Evolutionary conservation across 2,113 vertebrate species (phyloP).

Genomic region (Poicephalus gulielmi): DNA sequence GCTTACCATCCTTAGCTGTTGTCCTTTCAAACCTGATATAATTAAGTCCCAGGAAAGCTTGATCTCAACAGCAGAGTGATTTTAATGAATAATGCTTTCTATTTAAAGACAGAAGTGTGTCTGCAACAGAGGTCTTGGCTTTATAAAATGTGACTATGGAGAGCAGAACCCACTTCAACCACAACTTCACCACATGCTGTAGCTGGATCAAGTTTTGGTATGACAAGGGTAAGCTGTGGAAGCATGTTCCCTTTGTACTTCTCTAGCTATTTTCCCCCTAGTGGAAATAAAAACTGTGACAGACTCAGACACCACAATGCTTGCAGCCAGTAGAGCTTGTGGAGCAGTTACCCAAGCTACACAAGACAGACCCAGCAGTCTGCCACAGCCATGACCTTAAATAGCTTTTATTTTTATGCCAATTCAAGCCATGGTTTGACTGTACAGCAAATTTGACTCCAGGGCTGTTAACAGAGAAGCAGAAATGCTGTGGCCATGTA

Average conservation of each 20-base stretch:
- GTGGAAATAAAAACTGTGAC: conserved; percentile 6
- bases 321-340: neutral
- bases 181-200: neutral
- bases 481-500: neutral
- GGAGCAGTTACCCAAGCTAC: conserved; percentile 27
- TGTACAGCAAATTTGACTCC: neutral
- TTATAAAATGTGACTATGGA: neutral
- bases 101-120: neutral
- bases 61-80: neutral
- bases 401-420: neutral
- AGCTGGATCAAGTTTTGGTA: neutral
- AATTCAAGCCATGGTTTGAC: neutral
- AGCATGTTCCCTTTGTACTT: neutral
- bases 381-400: conserved; percentile 39
- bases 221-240: neutral
- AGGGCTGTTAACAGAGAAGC: neutral
- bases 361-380: neutral
- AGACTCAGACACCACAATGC: neutral
- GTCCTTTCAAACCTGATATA: neutral
- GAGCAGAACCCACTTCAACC: neutral
- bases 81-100: neutral
- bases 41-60: conserved; percentile 14
- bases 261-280: neutral
- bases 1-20: neutral
- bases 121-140: neutral